Evolutionary conservation across 2,113 vertebrate species (phyloP), one percentile per base, ranked within the genome.

Genomic region (Pseudopipra pipra): DNA sequence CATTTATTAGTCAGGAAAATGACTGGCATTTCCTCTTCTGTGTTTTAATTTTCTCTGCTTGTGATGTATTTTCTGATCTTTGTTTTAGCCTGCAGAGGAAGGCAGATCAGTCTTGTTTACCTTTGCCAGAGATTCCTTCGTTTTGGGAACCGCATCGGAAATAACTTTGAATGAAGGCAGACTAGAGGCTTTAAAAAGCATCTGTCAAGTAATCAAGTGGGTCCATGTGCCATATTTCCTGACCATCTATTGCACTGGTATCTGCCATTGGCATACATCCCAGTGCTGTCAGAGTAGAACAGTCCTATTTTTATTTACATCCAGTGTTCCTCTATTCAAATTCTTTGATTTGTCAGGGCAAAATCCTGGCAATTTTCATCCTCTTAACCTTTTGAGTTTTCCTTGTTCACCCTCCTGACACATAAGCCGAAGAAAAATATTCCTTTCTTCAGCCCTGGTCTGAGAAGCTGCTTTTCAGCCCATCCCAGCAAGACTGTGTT

Each of bases 1-100:
- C 54, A 62, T 93, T 95, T 92, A 78, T 93, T 90, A 95, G 71
- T 90, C 54, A 56, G 80, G 88, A 90, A 95, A 96, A 94, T 89
- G 90, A 96, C 56, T 92, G 90, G 93, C 95, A 96, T 97, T 97
- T 96, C 96, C 95, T 94, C 30, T 43, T 92, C 92, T 85, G 73
- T 79, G 70, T 87, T 95, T 97, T 95, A 91, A 93, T 95, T 94
- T 94, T 96, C 93, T 92, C 70, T 3, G 46, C 83, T 93, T 84
- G 66, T 79, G 37, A 66, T 90, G 55, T 85, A 31, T 95, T 96
- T 93, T 96, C 80, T 94, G 93, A 87, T 94, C 90, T 93, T 92
- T 62, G 21, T 58, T 94, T 82, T 78, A 93, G 83, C 92, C 65
- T 89, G 49, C 70, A 96, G 70, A 96, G 86, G 86, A 96, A 95